Percentiles rank a stretch among this genome's conserved stretches.
These are phyloP conservation scores for Propithecus deckenii DNA, from an alignment of 2,797 vertebrate species.

Conservation along the genomic window DNA sequence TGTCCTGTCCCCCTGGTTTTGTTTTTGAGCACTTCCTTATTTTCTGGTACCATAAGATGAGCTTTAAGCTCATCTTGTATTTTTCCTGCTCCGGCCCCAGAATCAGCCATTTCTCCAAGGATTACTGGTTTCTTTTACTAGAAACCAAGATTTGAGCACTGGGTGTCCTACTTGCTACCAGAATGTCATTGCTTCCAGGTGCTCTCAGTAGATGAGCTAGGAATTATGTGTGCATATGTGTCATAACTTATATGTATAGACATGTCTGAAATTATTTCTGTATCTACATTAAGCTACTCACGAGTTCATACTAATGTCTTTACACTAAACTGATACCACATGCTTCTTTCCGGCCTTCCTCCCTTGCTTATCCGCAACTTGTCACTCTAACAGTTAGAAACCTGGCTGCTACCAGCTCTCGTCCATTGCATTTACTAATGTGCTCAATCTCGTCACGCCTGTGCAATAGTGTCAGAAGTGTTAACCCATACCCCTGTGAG, in stretches of 20 bases:
- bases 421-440: background rate
- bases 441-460: background rate
- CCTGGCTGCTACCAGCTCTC: background rate
- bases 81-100: background rate
- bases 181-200: background rate
- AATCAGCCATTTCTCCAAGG: background rate
- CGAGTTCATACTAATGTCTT: background rate
- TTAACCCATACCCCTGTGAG: background rate
- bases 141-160: background rate
- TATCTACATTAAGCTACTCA: background rate
- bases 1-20: background rate
- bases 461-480: background rate
- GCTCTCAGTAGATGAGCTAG: background rate
- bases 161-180: background rate
- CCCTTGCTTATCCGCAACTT: background rate
- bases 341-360: background rate
- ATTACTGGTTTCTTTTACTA: background rate
- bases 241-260: background rate
- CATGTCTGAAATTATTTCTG: background rate
- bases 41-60: background rate
- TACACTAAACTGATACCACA: background rate
- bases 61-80: background rate
- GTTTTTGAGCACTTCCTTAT: background rate
- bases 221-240: background rate
- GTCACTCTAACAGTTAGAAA: background rate